Evolutionary conservation across 2,113 vertebrate genomes (phyloP), one percentile per base, ranked within the genome.

Genomic region (Halichoeres trimaculatus): DNA sequence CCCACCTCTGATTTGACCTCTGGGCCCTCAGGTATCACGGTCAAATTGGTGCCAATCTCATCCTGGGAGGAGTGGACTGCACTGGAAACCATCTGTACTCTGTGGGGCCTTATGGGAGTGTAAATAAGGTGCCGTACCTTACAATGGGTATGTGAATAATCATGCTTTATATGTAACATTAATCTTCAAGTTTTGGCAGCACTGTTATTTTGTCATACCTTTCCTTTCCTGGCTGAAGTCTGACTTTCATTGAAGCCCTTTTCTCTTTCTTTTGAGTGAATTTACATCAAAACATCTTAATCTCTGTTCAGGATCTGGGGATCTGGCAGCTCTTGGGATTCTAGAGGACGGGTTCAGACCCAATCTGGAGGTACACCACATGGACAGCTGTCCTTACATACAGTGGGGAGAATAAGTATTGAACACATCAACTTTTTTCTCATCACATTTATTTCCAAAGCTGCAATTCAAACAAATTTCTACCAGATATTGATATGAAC

Each of bases 11-110:
- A 53, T 26, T 22, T 65, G 0, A 9, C 57, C 5, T 76, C 0
- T 67, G 50, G 20, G 0, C 8, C 22, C 16, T 72, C 55, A 97
- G 96, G 88, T 95, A 96, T 76, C 92, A 22, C 0, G 96, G 96
- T 1, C 93, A 94, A 5, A 93, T 97, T 23, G 94, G 95, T 0
- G 94, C 96, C 0, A 92, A 52, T 51, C 91, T 96, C 7, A 91
- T 97, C 0, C 88, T 96, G 2, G 96, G 96, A 0, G 96, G 96
- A 4, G 91, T 95, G 4, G 96, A 97, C 51, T 77, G 89, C 7
- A 91, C 84, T 0, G 96, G 96, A 0, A 93, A 84, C 19, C 94
- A 96, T 55, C 87, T 97, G 43, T 96, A 94, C 67, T 74, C 61
- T 0, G 92, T 96, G 53, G 92, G 93, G 0, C 96, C 96, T 0